Evolutionary conservation across 2,113 vertebrate genomes (phyloP).

Genomic region (Hyla sarda): DNA sequence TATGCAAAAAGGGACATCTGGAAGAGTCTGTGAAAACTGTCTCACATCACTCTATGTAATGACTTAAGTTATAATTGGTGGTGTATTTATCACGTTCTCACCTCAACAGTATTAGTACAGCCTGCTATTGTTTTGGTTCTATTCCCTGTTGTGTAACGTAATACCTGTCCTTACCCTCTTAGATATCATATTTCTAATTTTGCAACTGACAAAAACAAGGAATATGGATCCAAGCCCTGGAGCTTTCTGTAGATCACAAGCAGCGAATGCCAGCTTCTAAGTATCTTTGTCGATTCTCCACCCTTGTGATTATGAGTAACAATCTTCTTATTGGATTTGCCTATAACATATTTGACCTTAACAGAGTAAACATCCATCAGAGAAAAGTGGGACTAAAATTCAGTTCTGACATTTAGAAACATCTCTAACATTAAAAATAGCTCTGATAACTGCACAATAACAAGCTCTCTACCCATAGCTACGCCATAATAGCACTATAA

Average conservation of each 20-base stretch:
- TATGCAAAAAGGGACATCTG: background rate
- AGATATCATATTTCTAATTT: conserved; percentile 13
- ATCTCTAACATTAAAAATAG: no score
- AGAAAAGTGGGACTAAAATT: no score
- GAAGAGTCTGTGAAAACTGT: background rate
- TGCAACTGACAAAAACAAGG: background rate
- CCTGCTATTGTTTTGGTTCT: conserved; percentile 1
- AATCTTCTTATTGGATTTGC: conserved; percentile 50
- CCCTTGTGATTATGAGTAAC: conserved; percentile 16
- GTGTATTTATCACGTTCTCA: background rate
- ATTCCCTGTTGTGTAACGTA: conserved; percentile 35
- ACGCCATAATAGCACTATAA: no score
- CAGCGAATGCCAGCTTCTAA: background rate
- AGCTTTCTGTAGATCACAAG: background rate
- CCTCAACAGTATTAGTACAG: background rate
- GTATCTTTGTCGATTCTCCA: background rate
- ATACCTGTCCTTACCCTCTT: background rate
- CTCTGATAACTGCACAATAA: no score
- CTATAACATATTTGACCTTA: conserved; percentile 6
- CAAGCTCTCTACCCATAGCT: no score
- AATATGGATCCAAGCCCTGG: background rate
- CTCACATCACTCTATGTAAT: background rate
- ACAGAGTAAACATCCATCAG: background rate
- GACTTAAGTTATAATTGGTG: background rate
- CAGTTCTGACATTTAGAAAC: no score